Evolutionary conservation across 2,888 invertebrate species (phyloP).

Genomic region (Zootermopsis nevadensis): DNA sequence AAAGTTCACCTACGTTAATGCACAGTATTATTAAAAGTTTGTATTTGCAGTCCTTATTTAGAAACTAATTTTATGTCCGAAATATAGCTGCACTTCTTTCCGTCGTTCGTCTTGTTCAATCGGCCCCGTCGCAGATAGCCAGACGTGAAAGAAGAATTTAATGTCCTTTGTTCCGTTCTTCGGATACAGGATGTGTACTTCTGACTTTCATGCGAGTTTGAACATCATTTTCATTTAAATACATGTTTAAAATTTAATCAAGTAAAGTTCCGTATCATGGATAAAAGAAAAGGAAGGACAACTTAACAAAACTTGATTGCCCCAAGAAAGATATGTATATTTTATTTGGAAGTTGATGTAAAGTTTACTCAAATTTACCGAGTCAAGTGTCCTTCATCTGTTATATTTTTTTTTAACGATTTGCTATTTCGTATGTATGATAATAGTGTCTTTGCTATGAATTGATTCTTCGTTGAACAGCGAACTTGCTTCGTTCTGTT

Average conservation of each 20-base stretch:
- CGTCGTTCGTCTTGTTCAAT: neutral
- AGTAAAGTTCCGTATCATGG: neutral
- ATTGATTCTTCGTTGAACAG: neutral
- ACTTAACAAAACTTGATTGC: neutral
- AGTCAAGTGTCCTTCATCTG: neutral
- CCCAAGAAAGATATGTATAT: neutral
- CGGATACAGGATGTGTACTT: neutral
- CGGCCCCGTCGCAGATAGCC: neutral
- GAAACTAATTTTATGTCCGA: neutral
- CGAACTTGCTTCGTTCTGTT: neutral
- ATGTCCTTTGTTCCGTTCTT: slow-evolving; percentile 1
- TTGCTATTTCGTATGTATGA: neutral
- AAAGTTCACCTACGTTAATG: too few species aligned
- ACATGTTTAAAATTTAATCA: neutral
- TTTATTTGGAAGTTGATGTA: neutral
- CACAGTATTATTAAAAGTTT: neutral
- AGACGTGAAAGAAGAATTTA: neutral
- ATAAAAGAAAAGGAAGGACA: neutral
- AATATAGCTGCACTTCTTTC: neutral
- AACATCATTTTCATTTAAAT: slow-evolving; percentile 10
- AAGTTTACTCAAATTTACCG: neutral
- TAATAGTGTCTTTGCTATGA: neutral
- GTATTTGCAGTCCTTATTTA: neutral
- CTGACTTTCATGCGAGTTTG: slow-evolving; percentile 1
- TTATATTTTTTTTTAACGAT: neutral